A percentile compares a stretch with the other conserved stretches of the same genome.
phyloP scores from a whole-genome alignment of 2,888 invertebrate species.

The Subacronicta megacephala region DNA sequence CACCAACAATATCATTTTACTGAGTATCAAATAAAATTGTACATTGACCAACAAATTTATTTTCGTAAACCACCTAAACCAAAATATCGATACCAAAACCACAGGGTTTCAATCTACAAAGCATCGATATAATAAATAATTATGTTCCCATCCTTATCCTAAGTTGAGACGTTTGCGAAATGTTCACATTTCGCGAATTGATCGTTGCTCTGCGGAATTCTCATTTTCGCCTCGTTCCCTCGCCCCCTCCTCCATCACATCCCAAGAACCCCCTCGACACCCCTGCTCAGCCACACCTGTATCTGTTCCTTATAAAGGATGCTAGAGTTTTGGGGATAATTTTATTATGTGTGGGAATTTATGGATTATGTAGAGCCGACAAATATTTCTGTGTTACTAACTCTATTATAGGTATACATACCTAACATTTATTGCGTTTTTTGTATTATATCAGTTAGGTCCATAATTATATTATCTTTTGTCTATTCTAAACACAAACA shows the following conservation, averaged over 20 bases:
- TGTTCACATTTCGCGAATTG: slow-evolving; percentile 89
- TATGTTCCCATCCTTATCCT: slow-evolving; percentile 55
- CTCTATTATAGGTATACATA: too few species aligned
- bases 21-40: too few species aligned
- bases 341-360: slow-evolving; percentile 9
- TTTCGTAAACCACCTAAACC: neutral
- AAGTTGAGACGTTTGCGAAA: slow-evolving; percentile 90
- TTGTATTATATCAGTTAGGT: too few species aligned
- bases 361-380: neutral
- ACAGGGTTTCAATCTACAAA: neutral
- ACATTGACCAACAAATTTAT: too few species aligned
- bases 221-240: slow-evolving; percentile 77
- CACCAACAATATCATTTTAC: too few species aligned
- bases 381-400: neutral
- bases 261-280: slow-evolving; percentile 24
- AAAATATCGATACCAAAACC: neutral
- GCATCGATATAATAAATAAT: slow-evolving; percentile 19
- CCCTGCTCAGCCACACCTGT: slow-evolving; percentile 61
- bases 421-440: too few species aligned
- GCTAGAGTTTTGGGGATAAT: slow-evolving; percentile 14
- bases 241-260: slow-evolving; percentile 14
- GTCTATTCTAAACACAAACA: too few species aligned
- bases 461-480: too few species aligned
- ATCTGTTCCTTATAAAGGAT: slow-evolving; percentile 55
- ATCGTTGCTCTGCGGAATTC: slow-evolving; percentile 86